Percentiles rank a stretch among this genome's conserved stretches.
Conservation (phyloP, 2,113 vertebrate genomes). For the Eptesicus fuscus region DNA sequence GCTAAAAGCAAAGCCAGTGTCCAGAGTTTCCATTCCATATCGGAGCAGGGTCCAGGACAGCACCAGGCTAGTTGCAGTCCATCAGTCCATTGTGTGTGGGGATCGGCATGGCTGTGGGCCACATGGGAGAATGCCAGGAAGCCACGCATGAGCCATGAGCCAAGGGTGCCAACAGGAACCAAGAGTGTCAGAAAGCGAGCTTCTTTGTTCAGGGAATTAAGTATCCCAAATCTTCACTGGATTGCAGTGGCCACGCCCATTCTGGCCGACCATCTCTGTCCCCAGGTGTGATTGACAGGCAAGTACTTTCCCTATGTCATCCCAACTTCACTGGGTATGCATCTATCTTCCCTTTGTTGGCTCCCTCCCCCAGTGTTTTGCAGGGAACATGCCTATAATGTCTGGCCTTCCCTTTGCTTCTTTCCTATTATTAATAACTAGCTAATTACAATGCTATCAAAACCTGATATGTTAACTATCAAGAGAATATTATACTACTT, state of each 20-base stretch:
- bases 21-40: not conserved
- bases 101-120: not conserved
- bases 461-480: conserved; percentile 25
- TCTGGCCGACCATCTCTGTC: not conserved
- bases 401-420: not conserved
- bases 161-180: not conserved
- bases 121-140: not conserved
- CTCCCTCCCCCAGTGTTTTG: not conserved
- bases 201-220: not conserved
- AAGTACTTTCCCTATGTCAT: not conserved
- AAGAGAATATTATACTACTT: conserved; percentile 28
- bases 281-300: not conserved
- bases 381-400: not conserved
- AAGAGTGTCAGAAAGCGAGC: not conserved
- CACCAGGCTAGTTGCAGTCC: not conserved
- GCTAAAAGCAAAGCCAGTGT: not conserved
- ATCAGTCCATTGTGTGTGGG: not conserved
- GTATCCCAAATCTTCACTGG: not conserved
- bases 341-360: not conserved
- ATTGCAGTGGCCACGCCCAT: not conserved
- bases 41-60: not conserved
- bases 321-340: not conserved
- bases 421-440: not conserved
- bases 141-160: not conserved
- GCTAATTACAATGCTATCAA: not conserved